Percentiles rank a stretch among this genome's conserved stretches.
Evolutionary conservation across 2,888 invertebrate genomes (phyloP).

Genomic region (Bombylius major): DNA sequence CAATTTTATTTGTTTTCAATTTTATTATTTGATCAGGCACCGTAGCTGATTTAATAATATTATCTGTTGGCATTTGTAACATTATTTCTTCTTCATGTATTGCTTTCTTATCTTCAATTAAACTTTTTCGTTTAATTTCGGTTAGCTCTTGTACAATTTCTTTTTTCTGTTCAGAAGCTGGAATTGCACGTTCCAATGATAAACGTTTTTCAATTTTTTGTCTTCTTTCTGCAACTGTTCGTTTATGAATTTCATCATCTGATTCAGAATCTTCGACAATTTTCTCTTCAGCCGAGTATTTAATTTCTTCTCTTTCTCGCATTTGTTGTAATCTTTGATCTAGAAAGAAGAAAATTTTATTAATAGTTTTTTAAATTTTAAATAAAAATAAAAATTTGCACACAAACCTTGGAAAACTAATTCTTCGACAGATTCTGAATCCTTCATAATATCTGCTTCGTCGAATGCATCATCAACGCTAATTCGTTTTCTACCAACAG

Average conservation of each 20-base stretch:
- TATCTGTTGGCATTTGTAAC: slow-evolving; percentile 36
- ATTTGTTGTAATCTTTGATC: slow-evolving; percentile 35
- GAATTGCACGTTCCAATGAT: slow-evolving; percentile 53
- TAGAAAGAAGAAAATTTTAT: slow-evolving; percentile 12
- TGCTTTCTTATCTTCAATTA: slow-evolving; percentile 37
- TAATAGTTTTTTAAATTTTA: too few relatives aligned
- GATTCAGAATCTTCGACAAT: slow-evolving; percentile 49
- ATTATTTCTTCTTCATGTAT: slow-evolving; percentile 37
- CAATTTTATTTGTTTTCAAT: slow-evolving; percentile 35
- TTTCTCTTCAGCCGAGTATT: slow-evolving; percentile 72
- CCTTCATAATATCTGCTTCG: slow-evolving; percentile 58
- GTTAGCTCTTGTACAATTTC: slow-evolving; percentile 62
- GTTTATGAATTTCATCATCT: slow-evolving; percentile 52
- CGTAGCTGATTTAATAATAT: slow-evolving; percentile 32
- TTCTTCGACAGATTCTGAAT: slow-evolving; percentile 39
- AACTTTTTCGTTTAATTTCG: slow-evolving; percentile 53
- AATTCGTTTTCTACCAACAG: slow-evolving; percentile 26
- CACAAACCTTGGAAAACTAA: slow-evolving; percentile 32
- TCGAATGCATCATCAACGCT: slow-evolving; percentile 43
- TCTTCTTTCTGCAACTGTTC: slow-evolving; percentile 62
- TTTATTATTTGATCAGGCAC: slow-evolving; percentile 35
- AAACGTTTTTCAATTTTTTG: slow-evolving; percentile 62
- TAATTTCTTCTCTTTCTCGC: slow-evolving; percentile 51
- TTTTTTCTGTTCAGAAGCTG: slow-evolving; percentile 59
- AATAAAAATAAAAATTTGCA: not conserved